Conservation (phyloP, 2,888 invertebrate species). For the Eurois occulta region DNA sequence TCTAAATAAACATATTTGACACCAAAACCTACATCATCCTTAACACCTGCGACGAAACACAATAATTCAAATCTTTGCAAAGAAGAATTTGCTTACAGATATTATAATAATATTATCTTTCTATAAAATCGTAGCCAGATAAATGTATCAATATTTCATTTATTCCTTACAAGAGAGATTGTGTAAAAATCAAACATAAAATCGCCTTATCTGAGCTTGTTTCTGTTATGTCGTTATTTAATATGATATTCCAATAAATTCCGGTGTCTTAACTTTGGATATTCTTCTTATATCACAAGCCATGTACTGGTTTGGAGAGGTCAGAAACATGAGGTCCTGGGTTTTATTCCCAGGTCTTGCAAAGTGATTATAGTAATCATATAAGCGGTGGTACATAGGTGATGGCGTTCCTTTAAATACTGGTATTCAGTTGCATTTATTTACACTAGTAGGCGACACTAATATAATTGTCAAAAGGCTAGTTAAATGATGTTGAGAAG, state of each 20-base stretch:
- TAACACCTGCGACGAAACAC: not conserved
- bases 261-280: not conserved
- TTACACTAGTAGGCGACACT: too few relatives aligned
- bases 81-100: not conserved
- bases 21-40: not conserved
- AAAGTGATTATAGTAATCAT: too few relatives aligned
- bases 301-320: too few relatives aligned
- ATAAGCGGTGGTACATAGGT: too few relatives aligned
- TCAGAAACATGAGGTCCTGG: too few relatives aligned
- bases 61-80: conserved; percentile 11
- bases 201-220: conserved; percentile 18
- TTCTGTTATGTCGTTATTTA: not conserved
- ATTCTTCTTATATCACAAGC: too few relatives aligned
- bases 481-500: too few relatives aligned
- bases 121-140: conserved; percentile 18
- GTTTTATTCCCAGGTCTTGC: too few relatives aligned
- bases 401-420: too few relatives aligned
- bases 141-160: conserved; percentile 25
- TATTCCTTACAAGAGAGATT: conserved; percentile 2
- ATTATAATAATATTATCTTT: conserved; percentile 6
- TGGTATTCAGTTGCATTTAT: too few relatives aligned
- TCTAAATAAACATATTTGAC: not conserved
- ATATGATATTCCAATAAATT: not conserved
- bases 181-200: conserved; percentile 2
- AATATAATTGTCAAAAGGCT: too few relatives aligned